Conservation (phyloP, 2,113 vertebrate genomes). For the human (Homo sapiens) region GRCh38 chr14:44835501-44836000, state of each 20-base stretch:
- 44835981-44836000: constrained; percentile 74
- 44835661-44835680: constrained; percentile 5
- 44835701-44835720: neutral
- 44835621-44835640: neutral
- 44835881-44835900: constrained; percentile 57
- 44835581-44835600: neutral
- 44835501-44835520: neutral
- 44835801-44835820: neutral
- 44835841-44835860: constrained; percentile 67
- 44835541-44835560: neutral
- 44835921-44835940: constrained; percentile 52
- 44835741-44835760: neutral
- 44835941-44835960: constrained; percentile 63
- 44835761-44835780: neutral
- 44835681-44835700: neutral
- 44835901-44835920: constrained; percentile 46
- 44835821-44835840: constrained; percentile 64
- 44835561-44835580: neutral
- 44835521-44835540: neutral
- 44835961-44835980: constrained; percentile 80
- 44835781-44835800: constrained; percentile 32
- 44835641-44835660: constrained; percentile 26
- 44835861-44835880: constrained; percentile 25
- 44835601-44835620: neutral
- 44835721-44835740: neutral